A percentile compares a stretch with the other conserved stretches of the same genome.
These are phyloP conservation scores for Lydus trimaculatus DNA, from an alignment of 2,888 invertebrate species.

Conservation along the genomic window DNA sequence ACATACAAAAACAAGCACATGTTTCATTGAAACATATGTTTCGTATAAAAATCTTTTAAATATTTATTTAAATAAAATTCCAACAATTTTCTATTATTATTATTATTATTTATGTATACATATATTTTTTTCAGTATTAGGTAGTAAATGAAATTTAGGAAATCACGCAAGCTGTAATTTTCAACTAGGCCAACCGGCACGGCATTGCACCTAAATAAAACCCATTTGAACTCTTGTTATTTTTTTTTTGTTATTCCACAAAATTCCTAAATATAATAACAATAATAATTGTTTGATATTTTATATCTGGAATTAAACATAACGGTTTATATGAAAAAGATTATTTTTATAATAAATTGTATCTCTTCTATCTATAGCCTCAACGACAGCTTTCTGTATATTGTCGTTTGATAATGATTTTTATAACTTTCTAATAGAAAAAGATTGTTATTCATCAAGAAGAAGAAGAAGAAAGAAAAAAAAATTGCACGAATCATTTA, in stretches of 20 bases:
- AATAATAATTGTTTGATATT: neutral
- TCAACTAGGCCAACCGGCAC: conserved; percentile 8
- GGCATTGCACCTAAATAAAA: conserved; percentile 7
- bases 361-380: neutral
- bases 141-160: conserved; percentile 2
- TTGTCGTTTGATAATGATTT: neutral
- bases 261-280: neutral
- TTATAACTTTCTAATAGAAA: neutral
- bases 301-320: neutral
- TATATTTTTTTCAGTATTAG: neutral
- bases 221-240: neutral
- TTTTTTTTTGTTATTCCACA: neutral
- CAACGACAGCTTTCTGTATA: neutral
- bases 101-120: neutral
- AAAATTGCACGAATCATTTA: neutral
- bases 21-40: neutral
- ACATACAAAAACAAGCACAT: too few relatives aligned
- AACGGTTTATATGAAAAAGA: neutral
- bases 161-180: neutral
- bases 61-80: neutral
- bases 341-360: conserved; percentile 6
- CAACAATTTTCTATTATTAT: neutral
- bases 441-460: neutral
- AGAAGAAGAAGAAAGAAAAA: neutral
- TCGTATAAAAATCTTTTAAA: neutral